phyloP scores from a whole-genome alignment of 1,140 invertebrate genomes.

The Pseudobourletiella spinata region DNA sequence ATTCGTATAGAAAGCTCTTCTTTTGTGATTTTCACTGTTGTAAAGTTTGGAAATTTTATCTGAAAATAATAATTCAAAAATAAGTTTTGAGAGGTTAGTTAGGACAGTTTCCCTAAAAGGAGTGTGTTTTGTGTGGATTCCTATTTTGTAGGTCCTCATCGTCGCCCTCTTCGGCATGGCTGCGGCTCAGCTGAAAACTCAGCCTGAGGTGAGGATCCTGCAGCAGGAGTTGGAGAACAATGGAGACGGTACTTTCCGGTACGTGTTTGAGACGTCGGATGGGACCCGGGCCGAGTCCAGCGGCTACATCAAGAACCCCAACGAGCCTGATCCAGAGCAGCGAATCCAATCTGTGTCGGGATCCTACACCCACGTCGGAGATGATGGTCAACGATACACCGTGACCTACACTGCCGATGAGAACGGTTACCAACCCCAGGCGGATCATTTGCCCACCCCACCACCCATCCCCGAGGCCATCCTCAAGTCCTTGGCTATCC shows the following conservation, averaged over 20 bases:
- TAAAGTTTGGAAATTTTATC: no score
- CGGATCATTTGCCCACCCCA: constrained; percentile 23
- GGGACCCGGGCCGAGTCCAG: constrained; percentile 5
- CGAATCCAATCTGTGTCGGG: constrained; percentile 26
- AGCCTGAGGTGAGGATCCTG: neutral
- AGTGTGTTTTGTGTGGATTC: no score
- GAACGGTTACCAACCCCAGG: constrained; percentile 29
- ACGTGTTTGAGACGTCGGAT: constrained; percentile 4
- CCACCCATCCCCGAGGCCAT: constrained; percentile 23
- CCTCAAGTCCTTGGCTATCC: no score
- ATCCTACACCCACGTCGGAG: constrained; percentile 6
- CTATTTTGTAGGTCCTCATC: no score
- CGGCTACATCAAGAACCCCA: neutral
- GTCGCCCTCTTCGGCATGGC: constrained; percentile 10
- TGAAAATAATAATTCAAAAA: no score
- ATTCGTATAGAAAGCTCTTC: no score
- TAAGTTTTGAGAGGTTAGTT: no score
- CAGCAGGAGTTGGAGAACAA: constrained; percentile 32
- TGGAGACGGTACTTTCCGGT: constrained; percentile 38
- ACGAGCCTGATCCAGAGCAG: neutral
- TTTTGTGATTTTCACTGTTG: no score
- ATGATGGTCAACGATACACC: constrained; percentile 4
- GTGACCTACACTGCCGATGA: constrained; percentile 17
- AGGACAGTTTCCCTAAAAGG: no score
- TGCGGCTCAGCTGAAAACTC: constrained; percentile 4